Conservation (phyloP, 1,140 invertebrate species). For the Drosophila kikkawai region DNA sequence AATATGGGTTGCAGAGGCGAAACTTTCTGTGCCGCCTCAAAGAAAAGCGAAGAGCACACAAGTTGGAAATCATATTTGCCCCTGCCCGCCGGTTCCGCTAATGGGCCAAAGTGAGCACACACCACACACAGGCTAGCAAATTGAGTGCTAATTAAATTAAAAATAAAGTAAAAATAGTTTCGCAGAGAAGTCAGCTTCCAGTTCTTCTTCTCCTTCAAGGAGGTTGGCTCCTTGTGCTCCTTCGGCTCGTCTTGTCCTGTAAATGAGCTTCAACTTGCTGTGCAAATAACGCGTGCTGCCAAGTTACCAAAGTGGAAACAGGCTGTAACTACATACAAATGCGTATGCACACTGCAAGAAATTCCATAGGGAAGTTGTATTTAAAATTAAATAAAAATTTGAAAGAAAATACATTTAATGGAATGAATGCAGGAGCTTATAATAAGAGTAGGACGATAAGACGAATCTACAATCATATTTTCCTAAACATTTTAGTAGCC, state of each 20-base stretch:
- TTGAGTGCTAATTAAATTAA: slow-evolving; percentile 78
- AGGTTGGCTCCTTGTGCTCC: neutral
- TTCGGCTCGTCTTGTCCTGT: slow-evolving; percentile 55
- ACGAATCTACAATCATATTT: neutral
- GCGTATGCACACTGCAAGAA: slow-evolving; percentile 20
- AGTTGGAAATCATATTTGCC: slow-evolving; percentile 63
- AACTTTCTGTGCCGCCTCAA: slow-evolving; percentile 46
- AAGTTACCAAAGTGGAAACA: slow-evolving; percentile 18
- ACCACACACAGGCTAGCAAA: slow-evolving; percentile 37
- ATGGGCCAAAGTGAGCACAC: slow-evolving; percentile 34
- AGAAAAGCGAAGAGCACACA: slow-evolving; percentile 48
- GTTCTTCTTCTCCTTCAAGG: slow-evolving; percentile 7
- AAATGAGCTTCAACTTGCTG: slow-evolving; percentile 80
- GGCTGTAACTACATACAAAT: slow-evolving; percentile 14
- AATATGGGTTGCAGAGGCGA: slow-evolving; percentile 32
- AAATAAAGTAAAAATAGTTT: slow-evolving; percentile 70
- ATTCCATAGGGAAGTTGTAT: neutral
- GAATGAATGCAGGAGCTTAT: neutral
- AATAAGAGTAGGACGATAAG: neutral
- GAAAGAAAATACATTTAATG: neutral
- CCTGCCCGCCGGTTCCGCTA: slow-evolving; percentile 20
- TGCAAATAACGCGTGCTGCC: slow-evolving; percentile 58
- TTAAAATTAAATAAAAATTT: neutral
- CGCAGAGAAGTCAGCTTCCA: slow-evolving; percentile 57
- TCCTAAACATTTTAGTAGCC: neutral